Percentiles rank a stretch among this genome's conserved stretches.
Conservation (phyloP, 2,113 vertebrate species). For the Myxocyprinus asiaticus region DNA sequence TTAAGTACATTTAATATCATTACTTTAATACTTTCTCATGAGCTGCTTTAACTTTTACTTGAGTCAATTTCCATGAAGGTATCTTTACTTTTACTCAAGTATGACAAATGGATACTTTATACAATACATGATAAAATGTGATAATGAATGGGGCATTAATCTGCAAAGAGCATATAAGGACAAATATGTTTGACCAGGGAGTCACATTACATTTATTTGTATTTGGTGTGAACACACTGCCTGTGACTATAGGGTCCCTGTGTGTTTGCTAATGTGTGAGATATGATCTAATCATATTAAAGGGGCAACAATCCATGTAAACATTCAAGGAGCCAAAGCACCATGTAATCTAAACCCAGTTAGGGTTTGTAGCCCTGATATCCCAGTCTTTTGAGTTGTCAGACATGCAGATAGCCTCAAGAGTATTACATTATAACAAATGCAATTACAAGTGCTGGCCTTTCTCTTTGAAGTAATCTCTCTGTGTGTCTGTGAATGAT, state of each 20-base stretch:
- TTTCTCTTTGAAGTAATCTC: not conserved
- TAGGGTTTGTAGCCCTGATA: constrained; percentile 21
- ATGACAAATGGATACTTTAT: too few relatives aligned
- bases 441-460: constrained; percentile 3
- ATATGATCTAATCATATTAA: constrained; percentile 55
- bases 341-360: constrained; percentile 2
- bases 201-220: constrained; percentile 10
- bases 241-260: not conserved
- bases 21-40: too few relatives aligned
- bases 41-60: too few relatives aligned
- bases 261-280: constrained; percentile 38
- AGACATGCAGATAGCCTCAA: constrained; percentile 36
- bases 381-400: not conserved
- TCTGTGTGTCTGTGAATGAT: not conserved
- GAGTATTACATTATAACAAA: constrained; percentile 35
- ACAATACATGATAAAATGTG: too few relatives aligned
- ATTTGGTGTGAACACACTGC: constrained; percentile 37
- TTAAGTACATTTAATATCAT: too few relatives aligned
- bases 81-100: too few relatives aligned
- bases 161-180: not conserved
- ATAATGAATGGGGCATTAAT: too few relatives aligned
- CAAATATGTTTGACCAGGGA: constrained; percentile 2
- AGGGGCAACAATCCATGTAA: constrained; percentile 14
- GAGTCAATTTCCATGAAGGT: too few relatives aligned
- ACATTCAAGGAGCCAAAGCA: not conserved